phyloP scores from a whole-genome alignment of 2,888 invertebrate genomes.

The Tipula unca region DNA sequence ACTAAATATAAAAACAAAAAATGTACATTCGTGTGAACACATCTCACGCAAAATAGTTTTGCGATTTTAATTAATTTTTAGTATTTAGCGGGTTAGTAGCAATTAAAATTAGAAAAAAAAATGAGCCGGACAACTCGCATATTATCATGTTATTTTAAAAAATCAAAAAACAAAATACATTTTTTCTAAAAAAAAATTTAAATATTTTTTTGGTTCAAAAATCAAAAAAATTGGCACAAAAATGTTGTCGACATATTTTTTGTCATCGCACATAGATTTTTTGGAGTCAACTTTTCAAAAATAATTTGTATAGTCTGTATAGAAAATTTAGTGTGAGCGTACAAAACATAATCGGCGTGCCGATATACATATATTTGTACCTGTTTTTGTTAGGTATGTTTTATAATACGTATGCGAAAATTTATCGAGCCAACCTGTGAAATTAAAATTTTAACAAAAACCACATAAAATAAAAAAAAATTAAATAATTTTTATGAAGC shows the following conservation, averaged over 20 bases:
- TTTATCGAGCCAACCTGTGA: neutral
- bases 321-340: neutral
- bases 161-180: constrained; percentile 15
- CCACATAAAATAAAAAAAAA: neutral
- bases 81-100: neutral
- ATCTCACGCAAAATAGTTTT: neutral
- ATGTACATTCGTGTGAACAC: neutral
- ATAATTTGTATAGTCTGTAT: neutral
- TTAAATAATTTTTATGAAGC: neutral
- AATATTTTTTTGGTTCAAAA: neutral
- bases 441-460: neutral
- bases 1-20: neutral
- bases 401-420: neutral
- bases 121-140: constrained; percentile 19
- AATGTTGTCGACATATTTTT: too few species aligned
- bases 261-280: neutral
- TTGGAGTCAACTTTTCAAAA: neutral
- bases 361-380: neutral
- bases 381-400: neutral
- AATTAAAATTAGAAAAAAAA: neutral
- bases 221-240: constrained; percentile 17
- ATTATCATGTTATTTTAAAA: neutral
- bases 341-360: neutral
- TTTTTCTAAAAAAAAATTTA: constrained; percentile 9
- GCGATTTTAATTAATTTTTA: neutral